Conservation (phyloP, 2,888 invertebrate genomes). For the Melinaea menophilus region DNA sequence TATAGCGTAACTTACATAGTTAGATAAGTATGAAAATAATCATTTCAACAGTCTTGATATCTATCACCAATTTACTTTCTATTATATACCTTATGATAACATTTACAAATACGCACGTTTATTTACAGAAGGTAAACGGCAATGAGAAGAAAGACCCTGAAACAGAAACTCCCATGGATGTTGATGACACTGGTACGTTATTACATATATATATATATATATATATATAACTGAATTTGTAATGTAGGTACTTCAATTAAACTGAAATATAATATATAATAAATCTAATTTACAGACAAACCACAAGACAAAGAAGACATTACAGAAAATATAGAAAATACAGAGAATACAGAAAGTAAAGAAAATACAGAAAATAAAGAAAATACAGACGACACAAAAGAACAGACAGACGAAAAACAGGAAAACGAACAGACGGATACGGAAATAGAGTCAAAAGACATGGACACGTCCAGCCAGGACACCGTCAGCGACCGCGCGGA, state of each 20-base stretch:
- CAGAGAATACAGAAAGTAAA: conserved; percentile 7
- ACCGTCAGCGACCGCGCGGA: conserved; percentile 27
- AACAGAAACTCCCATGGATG: conserved; percentile 55
- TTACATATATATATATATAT: background rate
- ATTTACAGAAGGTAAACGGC: conserved; percentile 66
- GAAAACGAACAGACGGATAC: conserved; percentile 41
- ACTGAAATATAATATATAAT: background rate
- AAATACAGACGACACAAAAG: conserved; percentile 36
- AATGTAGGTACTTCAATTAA: too few relatives aligned
- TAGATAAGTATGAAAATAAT: background rate
- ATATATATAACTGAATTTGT: background rate
- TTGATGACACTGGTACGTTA: conserved; percentile 63
- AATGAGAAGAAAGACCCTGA: conserved; percentile 56
- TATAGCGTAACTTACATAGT: background rate
- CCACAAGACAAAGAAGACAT: conserved; percentile 22
- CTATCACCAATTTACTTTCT: background rate
- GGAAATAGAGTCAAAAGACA: conserved; percentile 46
- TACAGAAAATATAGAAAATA: conserved; percentile 21
- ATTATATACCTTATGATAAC: too few relatives aligned
- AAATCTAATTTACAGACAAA: conserved; percentile 33
- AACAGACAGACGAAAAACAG: conserved; percentile 36
- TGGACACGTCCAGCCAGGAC: conserved; percentile 60
- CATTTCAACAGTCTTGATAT: background rate
- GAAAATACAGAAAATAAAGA: conserved; percentile 40
- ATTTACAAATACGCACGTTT: too few relatives aligned